These are phyloP conservation scores for Diadumene lineata DNA, from an alignment of 92 coral and sea anemone genomes.

Conservation along the genomic window DNA sequence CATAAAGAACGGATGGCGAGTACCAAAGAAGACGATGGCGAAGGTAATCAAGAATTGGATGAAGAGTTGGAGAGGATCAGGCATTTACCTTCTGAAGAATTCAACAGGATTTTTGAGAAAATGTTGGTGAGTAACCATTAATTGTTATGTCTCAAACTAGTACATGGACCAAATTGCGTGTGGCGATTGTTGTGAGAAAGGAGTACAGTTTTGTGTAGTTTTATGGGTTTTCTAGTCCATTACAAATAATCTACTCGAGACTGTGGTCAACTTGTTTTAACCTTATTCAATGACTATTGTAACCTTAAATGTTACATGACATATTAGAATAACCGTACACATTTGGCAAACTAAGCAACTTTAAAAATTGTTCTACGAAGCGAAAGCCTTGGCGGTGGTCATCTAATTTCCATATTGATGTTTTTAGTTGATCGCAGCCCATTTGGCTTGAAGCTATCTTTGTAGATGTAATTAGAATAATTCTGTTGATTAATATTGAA, in stretches of 20 bases:
- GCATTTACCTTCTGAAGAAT: conserved; percentile 62
- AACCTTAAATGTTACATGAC: not conserved
- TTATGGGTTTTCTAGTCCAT: not conserved
- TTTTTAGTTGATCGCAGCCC: not conserved
- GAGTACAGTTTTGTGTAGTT: not conserved
- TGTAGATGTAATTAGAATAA: not conserved
- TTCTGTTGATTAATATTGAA: not conserved
- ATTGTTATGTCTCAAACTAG: conserved; percentile 3
- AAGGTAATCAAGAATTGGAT: conserved; percentile 51
- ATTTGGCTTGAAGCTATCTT: not conserved
- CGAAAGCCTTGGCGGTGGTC: not conserved
- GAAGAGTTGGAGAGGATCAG: conserved; percentile 60
- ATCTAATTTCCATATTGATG: not conserved
- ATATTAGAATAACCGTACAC: not conserved
- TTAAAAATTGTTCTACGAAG: not conserved
- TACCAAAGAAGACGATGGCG: conserved; percentile 60
- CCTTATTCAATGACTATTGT: conserved; percentile 1
- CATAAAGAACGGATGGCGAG: conserved; percentile 65
- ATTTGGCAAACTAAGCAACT: not conserved
- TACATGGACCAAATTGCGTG: not conserved
- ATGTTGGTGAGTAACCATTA: conserved; percentile 69
- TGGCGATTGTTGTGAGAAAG: not conserved
- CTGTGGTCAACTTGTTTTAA: not conserved
- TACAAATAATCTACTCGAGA: not conserved
- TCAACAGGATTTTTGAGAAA: conserved; percentile 75